These are phyloP conservation scores for Ianthella basta DNA, from an alignment of 37 sponge, comb jelly and placozoan species.

Conservation along the genomic window DNA sequence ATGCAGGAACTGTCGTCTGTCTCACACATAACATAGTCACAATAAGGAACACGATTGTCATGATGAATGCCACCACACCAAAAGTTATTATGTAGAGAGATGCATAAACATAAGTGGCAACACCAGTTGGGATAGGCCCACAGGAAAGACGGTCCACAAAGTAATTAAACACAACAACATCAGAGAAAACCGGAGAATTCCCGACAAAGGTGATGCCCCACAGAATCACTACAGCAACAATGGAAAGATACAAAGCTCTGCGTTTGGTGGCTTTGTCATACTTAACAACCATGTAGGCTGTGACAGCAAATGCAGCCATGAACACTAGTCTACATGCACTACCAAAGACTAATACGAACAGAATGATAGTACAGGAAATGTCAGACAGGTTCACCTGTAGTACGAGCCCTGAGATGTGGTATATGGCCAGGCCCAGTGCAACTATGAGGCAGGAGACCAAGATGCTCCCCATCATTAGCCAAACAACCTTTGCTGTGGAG, in stretches of 20 bases:
- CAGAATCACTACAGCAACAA: not conserved
- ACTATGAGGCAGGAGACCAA: slow-evolving; percentile 1
- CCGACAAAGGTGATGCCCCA: not conserved
- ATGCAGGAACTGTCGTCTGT: too few species aligned
- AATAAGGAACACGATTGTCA: not conserved
- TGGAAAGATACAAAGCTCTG: not conserved
- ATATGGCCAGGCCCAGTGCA: not conserved
- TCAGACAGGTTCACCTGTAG: not conserved
- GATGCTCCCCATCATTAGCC: not conserved
- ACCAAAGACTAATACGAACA: not conserved
- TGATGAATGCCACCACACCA: not conserved
- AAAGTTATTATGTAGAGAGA: not conserved
- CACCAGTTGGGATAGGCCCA: not conserved
- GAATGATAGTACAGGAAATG: not conserved
- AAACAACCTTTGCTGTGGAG: not conserved
- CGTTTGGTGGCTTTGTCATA: not conserved
- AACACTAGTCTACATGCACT: not conserved
- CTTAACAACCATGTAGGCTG: not conserved
- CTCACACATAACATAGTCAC: not conserved
- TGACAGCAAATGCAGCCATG: slow-evolving; percentile 8
- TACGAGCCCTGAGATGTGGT: not conserved
- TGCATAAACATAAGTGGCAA: not conserved
- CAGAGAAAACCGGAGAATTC: not conserved
- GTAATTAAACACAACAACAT: not conserved
- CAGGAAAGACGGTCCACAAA: not conserved